Evolutionary conservation across 2,113 vertebrate species (phyloP), one percentile per base, ranked within the genome.

Genomic region (Oncorhynchus keta): DNA sequence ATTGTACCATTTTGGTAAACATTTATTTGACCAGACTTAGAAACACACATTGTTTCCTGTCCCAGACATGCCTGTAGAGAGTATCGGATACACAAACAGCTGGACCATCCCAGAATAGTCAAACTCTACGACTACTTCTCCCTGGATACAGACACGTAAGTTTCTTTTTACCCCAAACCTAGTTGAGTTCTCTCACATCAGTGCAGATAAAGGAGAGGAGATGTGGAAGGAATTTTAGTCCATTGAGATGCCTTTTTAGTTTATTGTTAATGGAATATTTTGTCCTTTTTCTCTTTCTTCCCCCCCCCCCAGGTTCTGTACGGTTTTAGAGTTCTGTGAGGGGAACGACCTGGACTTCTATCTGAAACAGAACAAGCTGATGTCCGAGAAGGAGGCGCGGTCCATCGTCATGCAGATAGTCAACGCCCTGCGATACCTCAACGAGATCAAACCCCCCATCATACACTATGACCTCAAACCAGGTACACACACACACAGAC

Each of bases 371-470:
- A 97, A 99, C 92, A 99, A 99, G 90, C 88, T 99, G 90, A 99
- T 99, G 98, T 94, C 97, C 26, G 97, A 99, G 92, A 99, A 99
- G 87, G 98, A 99, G 94, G 98, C 97, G 2, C 95, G 98, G 82
- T 99, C 98, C 84, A 99, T 99, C 83, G 95, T 99, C 92, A 99
- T 99, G 97, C 98, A 99, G 93, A 99, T 99, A 57, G 97, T 98
- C 92, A 99, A 97, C 93, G 98, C 98, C 72, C 94, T 99, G 94
- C 95, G 97, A 83, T 99, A 99, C 95, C 97, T 99, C 90, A 99
- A 99, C 89, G 98, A 99, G 91, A 99, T 99, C 94, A 99, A 99
- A 84, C 98, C 97, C 32, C 98, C 98, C 82, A 99, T 99, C 93
- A 99, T 99, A 92, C 98, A 99, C 94, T 99, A 99, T 76, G 97